Conservation (phyloP, 1,140 invertebrate genomes). For the Tetragonula clypearis region DNA sequence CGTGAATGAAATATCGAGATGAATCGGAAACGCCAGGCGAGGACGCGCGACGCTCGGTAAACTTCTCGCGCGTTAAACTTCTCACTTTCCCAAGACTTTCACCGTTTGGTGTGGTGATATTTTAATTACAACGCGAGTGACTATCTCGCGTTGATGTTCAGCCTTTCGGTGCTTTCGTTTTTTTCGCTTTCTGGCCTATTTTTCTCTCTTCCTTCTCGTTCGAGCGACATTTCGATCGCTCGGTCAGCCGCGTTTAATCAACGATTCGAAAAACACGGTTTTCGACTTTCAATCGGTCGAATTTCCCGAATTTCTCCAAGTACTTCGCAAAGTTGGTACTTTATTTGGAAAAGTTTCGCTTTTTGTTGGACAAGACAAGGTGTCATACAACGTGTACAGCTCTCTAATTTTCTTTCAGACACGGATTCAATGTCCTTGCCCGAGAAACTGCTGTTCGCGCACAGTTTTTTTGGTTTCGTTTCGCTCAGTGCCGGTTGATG, state of each 20-base stretch:
- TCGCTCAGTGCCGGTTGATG: not conserved
- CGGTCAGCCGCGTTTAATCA: not conserved
- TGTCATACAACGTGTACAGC: no score
- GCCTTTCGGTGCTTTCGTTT: not conserved
- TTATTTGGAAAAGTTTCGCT: no score
- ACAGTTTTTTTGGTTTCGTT: no score
- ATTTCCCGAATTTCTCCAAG: no score
- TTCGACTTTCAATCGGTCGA: no score
- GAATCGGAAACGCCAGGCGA: conserved; percentile 23
- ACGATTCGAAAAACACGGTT: no score
- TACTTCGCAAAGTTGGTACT: no score
- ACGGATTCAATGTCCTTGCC: no score
- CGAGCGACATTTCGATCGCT: not conserved
- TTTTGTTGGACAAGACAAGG: no score
- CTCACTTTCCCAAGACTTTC: conserved; percentile 16
- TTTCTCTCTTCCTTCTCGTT: not conserved
- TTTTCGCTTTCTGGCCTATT: not conserved
- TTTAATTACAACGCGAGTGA: conserved; percentile 42
- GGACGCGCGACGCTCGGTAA: conserved; percentile 1
- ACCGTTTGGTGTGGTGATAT: conserved; percentile 7
- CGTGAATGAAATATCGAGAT: conserved; percentile 46
- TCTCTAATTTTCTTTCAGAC: no score
- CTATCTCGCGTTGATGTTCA: conserved; percentile 1
- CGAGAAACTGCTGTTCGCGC: no score
- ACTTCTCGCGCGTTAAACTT: not conserved